Percentiles rank a stretch among this genome's conserved stretches.
phyloP scores from a whole-genome alignment of 1,140 invertebrate species.

The Drosophila lowei region DNA sequence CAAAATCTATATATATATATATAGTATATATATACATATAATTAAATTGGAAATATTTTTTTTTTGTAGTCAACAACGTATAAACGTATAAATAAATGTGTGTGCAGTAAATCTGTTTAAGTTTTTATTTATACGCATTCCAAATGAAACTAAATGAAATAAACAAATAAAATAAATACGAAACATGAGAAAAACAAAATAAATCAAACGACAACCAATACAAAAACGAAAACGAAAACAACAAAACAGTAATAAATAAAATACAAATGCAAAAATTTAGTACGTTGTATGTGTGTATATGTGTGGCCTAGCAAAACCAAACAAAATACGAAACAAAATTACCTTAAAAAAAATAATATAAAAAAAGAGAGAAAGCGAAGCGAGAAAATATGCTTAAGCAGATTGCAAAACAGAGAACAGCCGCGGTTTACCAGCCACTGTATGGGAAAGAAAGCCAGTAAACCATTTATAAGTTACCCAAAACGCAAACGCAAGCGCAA shows the following conservation, averaged over 20 bases:
- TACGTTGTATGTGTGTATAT: constrained; percentile 48
- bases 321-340: constrained; percentile 26
- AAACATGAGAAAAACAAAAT: constrained; percentile 50
- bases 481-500: constrained; percentile 13
- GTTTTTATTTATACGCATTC: constrained; percentile 79
- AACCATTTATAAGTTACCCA: constrained; percentile 45
- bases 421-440: constrained; percentile 45
- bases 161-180: constrained; percentile 50
- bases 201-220: constrained; percentile 23
- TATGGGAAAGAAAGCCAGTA: constrained; percentile 40
- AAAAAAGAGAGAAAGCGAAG: background rate
- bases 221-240: background rate
- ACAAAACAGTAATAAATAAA: constrained; percentile 7
- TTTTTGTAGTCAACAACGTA: constrained; percentile 65
- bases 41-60: constrained; percentile 50
- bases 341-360: constrained; percentile 14
- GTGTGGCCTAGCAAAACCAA: constrained; percentile 47
- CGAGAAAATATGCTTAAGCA: background rate
- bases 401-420: constrained; percentile 30
- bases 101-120: constrained; percentile 80
- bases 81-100: constrained; percentile 47
- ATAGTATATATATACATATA: constrained; percentile 25
- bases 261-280: constrained; percentile 32
- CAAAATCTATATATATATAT: constrained; percentile 29
- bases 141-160: constrained; percentile 46